Conservation (phyloP, 2,888 invertebrate species). For the Oscheius myriophilus region DNA sequence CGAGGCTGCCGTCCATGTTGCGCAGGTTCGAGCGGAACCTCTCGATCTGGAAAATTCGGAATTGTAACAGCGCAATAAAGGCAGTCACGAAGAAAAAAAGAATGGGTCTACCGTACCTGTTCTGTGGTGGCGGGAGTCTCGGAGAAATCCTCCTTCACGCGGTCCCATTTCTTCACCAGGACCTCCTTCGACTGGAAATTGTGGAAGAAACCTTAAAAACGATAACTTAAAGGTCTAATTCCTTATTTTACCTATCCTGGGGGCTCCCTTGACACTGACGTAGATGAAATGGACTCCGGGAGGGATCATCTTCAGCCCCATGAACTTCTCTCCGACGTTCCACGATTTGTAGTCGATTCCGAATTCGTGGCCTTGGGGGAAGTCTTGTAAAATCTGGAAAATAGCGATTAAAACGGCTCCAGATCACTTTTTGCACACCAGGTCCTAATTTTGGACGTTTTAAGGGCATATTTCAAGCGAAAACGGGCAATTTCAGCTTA, state of each 20-base stretch:
- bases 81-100: background rate
- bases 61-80: background rate
- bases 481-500: background rate
- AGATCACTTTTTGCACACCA: background rate
- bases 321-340: conserved; percentile 89
- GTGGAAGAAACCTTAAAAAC: conserved; percentile 81
- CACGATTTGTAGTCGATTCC: conserved; percentile 93
- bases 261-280: conserved; percentile 61
- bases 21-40: conserved; percentile 76
- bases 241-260: conserved; percentile 46
- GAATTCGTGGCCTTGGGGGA: conserved; percentile 90
- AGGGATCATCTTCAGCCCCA: conserved; percentile 97
- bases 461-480: conserved; percentile 1
- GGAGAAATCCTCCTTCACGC: conserved; percentile 78
- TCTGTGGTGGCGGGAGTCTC: conserved; percentile 45
- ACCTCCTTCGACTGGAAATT: conserved; percentile 85
- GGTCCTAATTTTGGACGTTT: background rate
- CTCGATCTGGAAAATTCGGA: conserved; percentile 38
- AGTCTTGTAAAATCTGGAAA: conserved; percentile 79
- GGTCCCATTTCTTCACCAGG: conserved; percentile 88
- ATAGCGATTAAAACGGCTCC: background rate
- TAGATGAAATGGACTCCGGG: conserved; percentile 93
- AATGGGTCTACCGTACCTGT: no score
- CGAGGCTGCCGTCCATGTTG: conserved; percentile 83
- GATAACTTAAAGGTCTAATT: background rate